Conservation (phyloP, 2,888 invertebrate species). For the Spilarctia lutea region DNA sequence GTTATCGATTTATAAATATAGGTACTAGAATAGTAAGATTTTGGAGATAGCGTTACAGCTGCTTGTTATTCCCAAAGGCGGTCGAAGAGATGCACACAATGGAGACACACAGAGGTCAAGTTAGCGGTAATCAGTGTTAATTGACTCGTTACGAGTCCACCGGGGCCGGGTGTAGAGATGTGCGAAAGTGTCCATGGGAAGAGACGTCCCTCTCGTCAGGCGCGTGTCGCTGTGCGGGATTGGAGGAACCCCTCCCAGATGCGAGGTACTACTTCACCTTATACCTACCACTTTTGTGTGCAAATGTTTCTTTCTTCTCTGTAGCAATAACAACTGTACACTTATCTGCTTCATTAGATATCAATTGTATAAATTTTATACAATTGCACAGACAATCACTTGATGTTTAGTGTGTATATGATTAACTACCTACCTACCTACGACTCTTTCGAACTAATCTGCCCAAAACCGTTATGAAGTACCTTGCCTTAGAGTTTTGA, state of each 20-base stretch:
- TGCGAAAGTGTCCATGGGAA: conserved; percentile 66
- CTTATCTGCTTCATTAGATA: conserved; percentile 42
- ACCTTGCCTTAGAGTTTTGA: conserved; percentile 7
- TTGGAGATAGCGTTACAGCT: conserved; percentile 50
- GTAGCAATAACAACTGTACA: conserved; percentile 35
- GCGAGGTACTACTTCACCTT: conserved; percentile 62
- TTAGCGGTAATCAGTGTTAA: conserved; percentile 71
- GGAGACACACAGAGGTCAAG: conserved; percentile 65
- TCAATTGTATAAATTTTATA: conserved; percentile 27
- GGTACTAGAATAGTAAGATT: conserved; percentile 44
- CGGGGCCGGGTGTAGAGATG: conserved; percentile 58
- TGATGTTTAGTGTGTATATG: conserved; percentile 40
- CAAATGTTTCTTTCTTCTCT: conserved; percentile 48
- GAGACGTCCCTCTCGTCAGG: conserved; percentile 69
- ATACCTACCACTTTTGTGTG: conserved; percentile 45
- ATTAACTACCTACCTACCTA: not conserved
- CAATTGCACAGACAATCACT: conserved; percentile 32
- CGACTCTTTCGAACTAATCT: not conserved
- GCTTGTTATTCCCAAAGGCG: conserved; percentile 56
- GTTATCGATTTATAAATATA: conserved; percentile 39
- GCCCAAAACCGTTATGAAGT: not conserved
- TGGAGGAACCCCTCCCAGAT: conserved; percentile 60
- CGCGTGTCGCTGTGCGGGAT: conserved; percentile 70
- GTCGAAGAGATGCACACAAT: conserved; percentile 51
- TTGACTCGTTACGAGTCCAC: conserved; percentile 66